Conservation (phyloP, 2,888 invertebrate species). For the Lingula anatina region DNA sequence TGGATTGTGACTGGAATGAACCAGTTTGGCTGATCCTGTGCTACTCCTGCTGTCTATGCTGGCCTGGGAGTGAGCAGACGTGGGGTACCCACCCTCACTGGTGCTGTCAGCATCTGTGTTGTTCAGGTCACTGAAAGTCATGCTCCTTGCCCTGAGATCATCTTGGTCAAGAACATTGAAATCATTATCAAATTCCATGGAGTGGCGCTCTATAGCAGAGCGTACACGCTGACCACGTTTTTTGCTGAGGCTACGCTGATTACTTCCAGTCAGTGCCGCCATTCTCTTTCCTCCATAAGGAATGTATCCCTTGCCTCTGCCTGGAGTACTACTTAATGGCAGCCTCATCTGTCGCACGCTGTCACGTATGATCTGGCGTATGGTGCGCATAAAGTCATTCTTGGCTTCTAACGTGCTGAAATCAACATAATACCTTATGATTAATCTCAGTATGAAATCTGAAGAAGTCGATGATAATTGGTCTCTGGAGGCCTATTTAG, state of each 20-base stretch:
- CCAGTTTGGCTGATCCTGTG: constrained; percentile 64
- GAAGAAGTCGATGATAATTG: too few relatives aligned
- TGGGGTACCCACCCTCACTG: background rate
- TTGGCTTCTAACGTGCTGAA: constrained; percentile 88
- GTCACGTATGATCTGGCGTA: constrained; percentile 93
- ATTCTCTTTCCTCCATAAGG: constrained; percentile 26
- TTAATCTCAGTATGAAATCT: background rate
- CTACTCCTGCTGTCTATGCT: constrained; percentile 34
- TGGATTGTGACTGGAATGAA: constrained; percentile 90
- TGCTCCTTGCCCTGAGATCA: constrained; percentile 75
- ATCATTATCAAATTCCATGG: constrained; percentile 72
- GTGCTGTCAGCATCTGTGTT: constrained; percentile 50
- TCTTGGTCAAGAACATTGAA: constrained; percentile 58
- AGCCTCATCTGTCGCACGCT: constrained; percentile 96
- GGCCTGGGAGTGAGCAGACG: constrained; percentile 21
- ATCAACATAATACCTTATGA: constrained; percentile 7
- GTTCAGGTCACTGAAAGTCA: constrained; percentile 74
- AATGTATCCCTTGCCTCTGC: constrained; percentile 23
- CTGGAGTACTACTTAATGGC: constrained; percentile 55
- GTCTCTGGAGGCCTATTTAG: too few relatives aligned
- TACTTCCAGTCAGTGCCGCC: constrained; percentile 15
- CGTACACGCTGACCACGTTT: constrained; percentile 16
- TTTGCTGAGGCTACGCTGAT: constrained; percentile 20
- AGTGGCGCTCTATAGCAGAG: constrained; percentile 29
- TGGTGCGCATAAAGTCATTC: constrained; percentile 94